phyloP scores from a whole-genome alignment of 2,888 invertebrate genomes.

The Cetonia aurata region DNA sequence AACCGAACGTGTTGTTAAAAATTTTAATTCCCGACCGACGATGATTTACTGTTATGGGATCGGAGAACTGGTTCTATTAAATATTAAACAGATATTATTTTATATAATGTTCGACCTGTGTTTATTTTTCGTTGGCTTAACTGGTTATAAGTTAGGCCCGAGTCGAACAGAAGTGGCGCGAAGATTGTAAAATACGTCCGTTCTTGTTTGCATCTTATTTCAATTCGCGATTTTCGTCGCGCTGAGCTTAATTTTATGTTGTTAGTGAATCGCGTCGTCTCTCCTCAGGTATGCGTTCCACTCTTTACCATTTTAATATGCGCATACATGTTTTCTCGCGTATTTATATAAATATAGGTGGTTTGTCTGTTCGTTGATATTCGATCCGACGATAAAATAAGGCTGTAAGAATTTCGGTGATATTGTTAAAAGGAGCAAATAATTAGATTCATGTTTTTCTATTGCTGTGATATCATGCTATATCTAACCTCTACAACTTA shows the following conservation, averaged over 20 bases:
- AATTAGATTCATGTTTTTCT: too few relatives aligned
- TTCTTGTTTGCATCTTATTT: constrained; percentile 56
- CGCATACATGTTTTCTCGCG: not conserved
- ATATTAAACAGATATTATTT: constrained; percentile 64
- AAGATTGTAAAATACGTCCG: constrained; percentile 58
- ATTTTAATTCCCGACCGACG: constrained; percentile 62
- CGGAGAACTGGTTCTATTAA: constrained; percentile 62
- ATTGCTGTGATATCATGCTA: too few relatives aligned
- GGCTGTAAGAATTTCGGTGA: not conserved
- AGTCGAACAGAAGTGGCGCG: constrained; percentile 58
- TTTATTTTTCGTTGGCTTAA: constrained; percentile 57
- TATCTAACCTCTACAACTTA: too few relatives aligned
- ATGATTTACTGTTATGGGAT: constrained; percentile 63
- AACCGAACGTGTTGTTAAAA: constrained; percentile 60
- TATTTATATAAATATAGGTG: too few relatives aligned
- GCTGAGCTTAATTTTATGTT: constrained; percentile 24
- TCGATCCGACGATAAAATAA: too few relatives aligned
- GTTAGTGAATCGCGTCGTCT: constrained; percentile 6
- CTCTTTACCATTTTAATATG: constrained; percentile 10
- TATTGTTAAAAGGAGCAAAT: too few relatives aligned
- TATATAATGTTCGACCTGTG: constrained; percentile 59
- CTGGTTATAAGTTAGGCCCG: constrained; percentile 50
- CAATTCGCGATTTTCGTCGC: constrained; percentile 44
- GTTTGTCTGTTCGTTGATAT: constrained; percentile 9
- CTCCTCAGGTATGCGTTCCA: constrained; percentile 8